Evolutionary conservation across 2,797 vertebrate genomes (phyloP).

Genomic region (Capromys pilorides): DNA sequence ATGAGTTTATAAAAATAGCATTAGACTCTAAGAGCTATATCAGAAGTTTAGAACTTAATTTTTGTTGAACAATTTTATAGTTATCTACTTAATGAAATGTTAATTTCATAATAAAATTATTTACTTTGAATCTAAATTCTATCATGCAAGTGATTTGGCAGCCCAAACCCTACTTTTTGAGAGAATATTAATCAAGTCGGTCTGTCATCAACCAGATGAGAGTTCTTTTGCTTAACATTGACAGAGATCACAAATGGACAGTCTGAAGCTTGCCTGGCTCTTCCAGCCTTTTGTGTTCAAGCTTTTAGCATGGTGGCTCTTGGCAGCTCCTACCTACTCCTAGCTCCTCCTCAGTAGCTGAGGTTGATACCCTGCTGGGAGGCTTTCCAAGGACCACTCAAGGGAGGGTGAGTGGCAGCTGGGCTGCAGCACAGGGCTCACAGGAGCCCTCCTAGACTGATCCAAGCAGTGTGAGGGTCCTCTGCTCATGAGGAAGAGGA

Average conservation of each 20-base stretch:
- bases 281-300: neutral
- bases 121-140: conserved; percentile 38
- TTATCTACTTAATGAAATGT: neutral
- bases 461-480: neutral
- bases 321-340: neutral
- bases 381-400: neutral
- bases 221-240: neutral
- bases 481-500: neutral
- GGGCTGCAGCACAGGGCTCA: neutral
- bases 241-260: neutral
- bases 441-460: neutral
- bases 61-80: neutral
- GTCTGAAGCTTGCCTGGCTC: neutral
- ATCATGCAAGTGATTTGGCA: conserved; percentile 15
- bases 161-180: neutral
- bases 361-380: neutral
- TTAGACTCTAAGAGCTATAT: conserved; percentile 34
- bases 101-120: conserved; percentile 55
- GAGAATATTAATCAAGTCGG: conserved; percentile 3
- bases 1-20: conserved; percentile 47
- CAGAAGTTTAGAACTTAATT: neutral
- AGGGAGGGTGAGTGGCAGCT: neutral
- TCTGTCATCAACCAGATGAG: neutral
- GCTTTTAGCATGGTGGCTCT: neutral
- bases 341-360: neutral